Conservation (phyloP, 2,113 vertebrate species). For the Paraplagusia blochii region DNA sequence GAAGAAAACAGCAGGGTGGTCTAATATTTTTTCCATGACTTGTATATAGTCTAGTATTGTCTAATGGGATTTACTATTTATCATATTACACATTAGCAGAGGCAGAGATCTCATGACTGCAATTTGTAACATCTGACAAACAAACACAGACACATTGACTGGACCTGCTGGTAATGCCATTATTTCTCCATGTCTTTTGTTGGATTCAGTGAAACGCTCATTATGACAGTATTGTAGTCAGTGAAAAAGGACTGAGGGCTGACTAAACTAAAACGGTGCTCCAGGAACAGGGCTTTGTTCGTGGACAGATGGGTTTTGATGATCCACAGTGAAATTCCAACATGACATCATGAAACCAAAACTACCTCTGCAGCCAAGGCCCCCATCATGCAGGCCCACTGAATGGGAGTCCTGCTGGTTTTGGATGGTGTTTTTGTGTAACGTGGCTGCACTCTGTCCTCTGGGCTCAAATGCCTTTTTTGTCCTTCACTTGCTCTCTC, state of each 20-base stretch:
- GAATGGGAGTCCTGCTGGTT: slow-evolving; percentile 30
- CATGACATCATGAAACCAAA: slow-evolving; percentile 67
- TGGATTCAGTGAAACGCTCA: slow-evolving; percentile 37
- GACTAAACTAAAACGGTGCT: too few relatives aligned
- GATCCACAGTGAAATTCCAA: slow-evolving; percentile 46
- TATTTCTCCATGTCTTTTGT: slow-evolving; percentile 37
- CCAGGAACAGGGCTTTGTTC: slow-evolving; percentile 17
- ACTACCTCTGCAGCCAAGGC: slow-evolving; percentile 36
- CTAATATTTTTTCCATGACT: too few relatives aligned
- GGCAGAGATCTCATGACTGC: slow-evolving; percentile 38
- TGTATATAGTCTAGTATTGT: too few relatives aligned
- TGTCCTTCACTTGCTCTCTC: slow-evolving; percentile 26
- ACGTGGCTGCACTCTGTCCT: slow-evolving; percentile 22
- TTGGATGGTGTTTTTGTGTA: slow-evolving; percentile 21
- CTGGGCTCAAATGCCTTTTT: slow-evolving; percentile 39
- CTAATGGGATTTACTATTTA: slow-evolving; percentile 22
- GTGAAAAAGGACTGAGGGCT: slow-evolving; percentile 32
- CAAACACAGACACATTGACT: slow-evolving; percentile 12
- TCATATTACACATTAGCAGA: slow-evolving; percentile 1
- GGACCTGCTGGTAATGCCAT: slow-evolving; percentile 51
- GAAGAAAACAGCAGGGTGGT: too few relatives aligned
- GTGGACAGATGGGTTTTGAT: slow-evolving; percentile 27
- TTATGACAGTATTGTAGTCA: slow-evolving; percentile 39
- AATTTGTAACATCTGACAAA: slow-evolving; percentile 17
- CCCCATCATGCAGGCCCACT: slow-evolving; percentile 11